Base-by-base conservation (phyloP, 2,113 vertebrate genomes). In the Pteruthius melanotis region DNA sequence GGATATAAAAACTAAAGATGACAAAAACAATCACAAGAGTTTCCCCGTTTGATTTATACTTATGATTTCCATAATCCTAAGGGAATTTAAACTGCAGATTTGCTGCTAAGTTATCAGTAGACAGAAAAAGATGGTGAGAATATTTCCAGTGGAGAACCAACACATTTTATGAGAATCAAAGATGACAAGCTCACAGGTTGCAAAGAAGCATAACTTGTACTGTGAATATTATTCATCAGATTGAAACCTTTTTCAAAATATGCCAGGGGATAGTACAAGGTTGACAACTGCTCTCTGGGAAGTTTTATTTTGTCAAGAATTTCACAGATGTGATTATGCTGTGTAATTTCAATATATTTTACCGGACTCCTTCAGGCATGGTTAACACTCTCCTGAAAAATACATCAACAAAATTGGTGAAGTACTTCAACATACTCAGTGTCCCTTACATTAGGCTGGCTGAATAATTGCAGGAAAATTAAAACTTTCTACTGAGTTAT, bases 251-350 rank as follows among this genome's bases (percentile, higher is more conserved):
- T 95, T 90, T 92, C 86, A 89, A 86, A 94, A 95, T 87, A 94
- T 84, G 90, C 86, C 88, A 87, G 61, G 75, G 88, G 76, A 95
- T 57, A 82, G 64, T 59, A 95, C 53, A 92, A 89, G 80, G 90
- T 78, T 94, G 94, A 91, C 92, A 96, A 70, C 72, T 94, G 75
- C 83, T 94, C 90, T 94, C 88, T 76, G 76, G 84, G 64, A 96
- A 93, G 49, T 87, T 95, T 92, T 92, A 92, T 96, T 95, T 94
- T 94, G 90, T 90, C 86, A 94, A 92, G 80, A 92, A 94, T 96
- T 95, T 96, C 88, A 94, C 77, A 96, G 90, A 95, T 92, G 72
- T 94, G 90, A 96, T 96, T 93, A 94, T 45, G 56, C 65, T 92
- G 65, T 93, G 86, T 89, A 93, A 96, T 95, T 94, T 94, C 83